Evolutionary conservation across 2,113 vertebrate species (phyloP).

Genomic region (Cheirogaleus medius): DNA sequence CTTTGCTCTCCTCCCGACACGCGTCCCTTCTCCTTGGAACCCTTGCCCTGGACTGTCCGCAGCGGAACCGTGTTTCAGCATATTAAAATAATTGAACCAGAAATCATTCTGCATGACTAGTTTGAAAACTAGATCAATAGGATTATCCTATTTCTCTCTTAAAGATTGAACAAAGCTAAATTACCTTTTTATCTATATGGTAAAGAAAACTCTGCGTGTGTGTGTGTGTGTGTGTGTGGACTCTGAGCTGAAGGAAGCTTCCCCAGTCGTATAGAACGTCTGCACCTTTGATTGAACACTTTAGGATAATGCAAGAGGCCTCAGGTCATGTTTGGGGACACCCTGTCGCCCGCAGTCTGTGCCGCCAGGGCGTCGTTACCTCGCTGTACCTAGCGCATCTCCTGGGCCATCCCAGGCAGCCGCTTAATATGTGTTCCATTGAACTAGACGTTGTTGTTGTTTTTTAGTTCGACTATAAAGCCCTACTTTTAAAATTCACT

Average conservation of each 20-base stretch:
- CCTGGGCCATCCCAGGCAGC: rapidly evolving
- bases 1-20: neutral
- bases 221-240: neutral
- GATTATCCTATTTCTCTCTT: neutral
- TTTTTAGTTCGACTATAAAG: neutral
- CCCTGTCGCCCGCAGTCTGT: neutral
- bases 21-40: no score
- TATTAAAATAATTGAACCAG: neutral
- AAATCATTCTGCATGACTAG: neutral
- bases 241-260: neutral
- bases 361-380: rapidly evolving
- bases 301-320: neutral
- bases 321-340: neutral
- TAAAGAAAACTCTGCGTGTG: neutral
- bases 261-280: neutral
- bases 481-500: neutral
- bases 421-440: neutral
- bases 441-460: neutral
- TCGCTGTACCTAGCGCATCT: rapidly evolving
- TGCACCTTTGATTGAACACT: neutral
- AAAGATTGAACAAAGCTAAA: neutral
- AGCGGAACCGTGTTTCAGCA: neutral
- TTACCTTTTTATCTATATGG: neutral
- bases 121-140: neutral
- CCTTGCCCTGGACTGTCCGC: neutral